These are phyloP conservation scores for Magallana ariakensis DNA, from an alignment of 1,140 invertebrate genomes.

Conservation along the genomic window DNA sequence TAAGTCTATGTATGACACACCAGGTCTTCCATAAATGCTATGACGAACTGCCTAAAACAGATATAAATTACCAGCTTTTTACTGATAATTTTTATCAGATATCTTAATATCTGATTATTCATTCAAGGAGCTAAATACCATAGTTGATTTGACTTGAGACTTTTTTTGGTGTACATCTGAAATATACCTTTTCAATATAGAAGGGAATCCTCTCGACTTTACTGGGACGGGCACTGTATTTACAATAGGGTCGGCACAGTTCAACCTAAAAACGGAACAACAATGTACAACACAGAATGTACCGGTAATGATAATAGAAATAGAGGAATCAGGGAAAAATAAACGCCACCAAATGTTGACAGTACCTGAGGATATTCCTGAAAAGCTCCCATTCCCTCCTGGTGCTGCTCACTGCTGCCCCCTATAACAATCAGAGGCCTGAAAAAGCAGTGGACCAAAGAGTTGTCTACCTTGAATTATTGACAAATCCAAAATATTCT, in stretches of 20 bases:
- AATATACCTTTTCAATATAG: constrained; percentile 90
- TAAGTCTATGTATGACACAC: constrained; percentile 93
- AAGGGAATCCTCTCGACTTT: constrained; percentile 89
- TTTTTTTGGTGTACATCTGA: not conserved
- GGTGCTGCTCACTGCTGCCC: constrained; percentile 93
- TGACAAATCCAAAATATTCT: too few species aligned
- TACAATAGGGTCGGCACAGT: constrained; percentile 89
- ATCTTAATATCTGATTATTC: too few species aligned
- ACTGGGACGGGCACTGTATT: constrained; percentile 94
- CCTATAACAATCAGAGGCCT: constrained; percentile 94
- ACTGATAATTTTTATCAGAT: too few species aligned
- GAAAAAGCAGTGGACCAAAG: constrained; percentile 25
- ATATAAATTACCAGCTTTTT: not conserved
- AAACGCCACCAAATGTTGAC: too few species aligned
- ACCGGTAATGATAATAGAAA: not conserved
- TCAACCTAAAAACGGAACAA: constrained; percentile 84
- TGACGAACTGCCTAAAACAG: constrained; percentile 86
- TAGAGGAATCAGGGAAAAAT: too few species aligned
- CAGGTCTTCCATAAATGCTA: constrained; percentile 92
- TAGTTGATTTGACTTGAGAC: too few species aligned
- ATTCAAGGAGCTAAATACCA: too few species aligned
- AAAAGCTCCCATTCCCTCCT: constrained; percentile 96
- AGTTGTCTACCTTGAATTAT: too few species aligned
- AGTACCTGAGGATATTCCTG: constrained; percentile 92
- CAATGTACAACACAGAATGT: not conserved